Evolutionary conservation across 2,113 vertebrate species (phyloP), one percentile per base, ranked within the genome.

Genomic region (Meleagris gallopavo): DNA sequence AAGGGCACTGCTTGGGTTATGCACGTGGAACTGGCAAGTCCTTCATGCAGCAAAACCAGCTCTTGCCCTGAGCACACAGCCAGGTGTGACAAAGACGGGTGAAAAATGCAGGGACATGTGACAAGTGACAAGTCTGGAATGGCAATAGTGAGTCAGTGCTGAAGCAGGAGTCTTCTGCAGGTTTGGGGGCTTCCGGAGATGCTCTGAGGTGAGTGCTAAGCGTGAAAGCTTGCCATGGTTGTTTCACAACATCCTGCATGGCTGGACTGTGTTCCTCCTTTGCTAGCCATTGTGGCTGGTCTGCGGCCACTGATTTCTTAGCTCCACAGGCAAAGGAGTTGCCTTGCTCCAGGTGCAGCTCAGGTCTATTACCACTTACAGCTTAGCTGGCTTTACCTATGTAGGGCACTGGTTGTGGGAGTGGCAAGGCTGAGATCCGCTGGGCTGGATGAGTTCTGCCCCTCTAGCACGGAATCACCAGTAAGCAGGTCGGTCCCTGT

Each of bases 11-110:
- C 2, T 3, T 1, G 32, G 38, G 27, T 40, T 1, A 1, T 24
- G 24, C 36, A 40, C 0, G 0, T 32, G 62, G 32, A 40, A 32
- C 2, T 50, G 32, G 14, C 0, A 0, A 8, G 19, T 13, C 32
- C 21, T 58, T 38, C 45, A 25, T 58, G 21, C 32, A 45, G 27
- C 3, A 30, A 18, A 27, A 92, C 25, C 21, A 40, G 29, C 41
- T 72, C 41, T 86, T 86, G n/a, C 34, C 22, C 0, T 0, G 9
- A 74, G 40, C 67, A 17, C 1, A 2, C 6, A 7, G 24, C 9
- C 32, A 6, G 32, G 30, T 24, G 70, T 55, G 41, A 30, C 3
- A 14, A 43, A 65, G 48, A 18, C 13, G 2, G 6, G 36, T 61
- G 58, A 66, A 58, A 64, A 75, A 62, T n/a, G n/a, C 19, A 20